Conservation (phyloP, 2,797 vertebrate species). For the Paramormyrops hopkinsi region DNA sequence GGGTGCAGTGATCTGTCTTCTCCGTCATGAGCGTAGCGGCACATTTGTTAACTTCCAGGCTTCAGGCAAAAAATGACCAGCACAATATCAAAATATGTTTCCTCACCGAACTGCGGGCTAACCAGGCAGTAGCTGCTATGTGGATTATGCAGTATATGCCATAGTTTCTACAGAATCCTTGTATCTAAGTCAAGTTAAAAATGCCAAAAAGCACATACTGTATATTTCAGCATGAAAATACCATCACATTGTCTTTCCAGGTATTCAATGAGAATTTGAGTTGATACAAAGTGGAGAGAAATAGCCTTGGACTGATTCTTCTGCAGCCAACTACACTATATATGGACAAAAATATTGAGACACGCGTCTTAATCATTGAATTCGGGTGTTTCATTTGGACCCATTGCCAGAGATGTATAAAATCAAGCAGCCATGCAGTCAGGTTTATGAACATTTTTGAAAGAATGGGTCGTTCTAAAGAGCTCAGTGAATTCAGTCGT, state of each 20-base stretch:
- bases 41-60: background rate
- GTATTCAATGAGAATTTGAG: background rate
- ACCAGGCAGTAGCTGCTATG: background rate
- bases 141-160: background rate
- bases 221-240: background rate
- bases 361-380: background rate
- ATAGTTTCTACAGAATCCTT: background rate
- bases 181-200: background rate
- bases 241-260: background rate
- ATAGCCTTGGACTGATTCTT: background rate
- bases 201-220: background rate
- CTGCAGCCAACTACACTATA: background rate
- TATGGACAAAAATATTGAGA: background rate
- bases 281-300: background rate
- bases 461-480: background rate
- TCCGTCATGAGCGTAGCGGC: background rate
- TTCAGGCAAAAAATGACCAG: background rate
- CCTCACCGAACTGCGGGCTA: background rate
- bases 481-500: background rate
- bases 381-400: background rate
- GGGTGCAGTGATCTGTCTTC: background rate
- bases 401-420: background rate
- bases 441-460: background rate
- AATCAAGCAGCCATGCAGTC: background rate
- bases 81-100: background rate